Evolutionary conservation across 2,888 invertebrate species (phyloP).

Genomic region (Serrognathus titanus): DNA sequence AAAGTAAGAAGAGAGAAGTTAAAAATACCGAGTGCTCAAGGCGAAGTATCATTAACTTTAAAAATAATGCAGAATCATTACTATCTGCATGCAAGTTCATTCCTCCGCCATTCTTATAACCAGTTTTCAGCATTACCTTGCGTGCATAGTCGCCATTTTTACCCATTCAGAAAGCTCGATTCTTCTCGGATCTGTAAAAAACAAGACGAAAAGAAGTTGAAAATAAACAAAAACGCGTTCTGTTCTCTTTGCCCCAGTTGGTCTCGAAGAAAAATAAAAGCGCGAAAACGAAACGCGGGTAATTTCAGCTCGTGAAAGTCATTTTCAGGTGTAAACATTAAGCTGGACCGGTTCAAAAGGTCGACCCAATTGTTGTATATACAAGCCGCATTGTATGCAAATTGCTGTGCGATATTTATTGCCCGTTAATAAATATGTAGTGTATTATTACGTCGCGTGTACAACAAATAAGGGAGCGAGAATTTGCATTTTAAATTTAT

Average conservation of each 20-base stretch:
- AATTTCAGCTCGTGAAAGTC: too few relatives aligned
- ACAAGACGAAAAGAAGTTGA: too few relatives aligned
- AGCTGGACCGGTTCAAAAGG: conserved; percentile 3
- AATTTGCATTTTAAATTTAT: conserved; percentile 2
- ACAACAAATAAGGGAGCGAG: neutral
- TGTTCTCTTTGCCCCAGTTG: too few relatives aligned
- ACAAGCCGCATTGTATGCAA: conserved; percentile 18
- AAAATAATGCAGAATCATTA: conserved; percentile 29
- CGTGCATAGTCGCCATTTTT: conserved; percentile 28
- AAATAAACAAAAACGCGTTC: too few relatives aligned
- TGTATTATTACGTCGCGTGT: neutral
- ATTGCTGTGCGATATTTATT: conserved; percentile 14
- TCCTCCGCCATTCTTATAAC: conserved; percentile 24
- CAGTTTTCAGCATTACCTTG: conserved; percentile 24
- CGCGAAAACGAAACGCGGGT: too few relatives aligned
- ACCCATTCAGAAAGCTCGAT: conserved; percentile 13
- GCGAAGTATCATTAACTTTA: conserved; percentile 25
- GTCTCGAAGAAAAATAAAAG: too few relatives aligned
- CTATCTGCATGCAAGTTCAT: conserved; percentile 28
- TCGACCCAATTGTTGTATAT: conserved; percentile 19
- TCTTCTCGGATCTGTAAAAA: too few relatives aligned
- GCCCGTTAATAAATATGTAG: conserved; percentile 18
- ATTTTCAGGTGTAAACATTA: too few relatives aligned
- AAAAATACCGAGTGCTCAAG: conserved; percentile 25
- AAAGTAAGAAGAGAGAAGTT: conserved; percentile 1